Evolutionary conservation across 2,797 vertebrate species (phyloP).

Genomic region (Premnoplex brunnescens): DNA sequence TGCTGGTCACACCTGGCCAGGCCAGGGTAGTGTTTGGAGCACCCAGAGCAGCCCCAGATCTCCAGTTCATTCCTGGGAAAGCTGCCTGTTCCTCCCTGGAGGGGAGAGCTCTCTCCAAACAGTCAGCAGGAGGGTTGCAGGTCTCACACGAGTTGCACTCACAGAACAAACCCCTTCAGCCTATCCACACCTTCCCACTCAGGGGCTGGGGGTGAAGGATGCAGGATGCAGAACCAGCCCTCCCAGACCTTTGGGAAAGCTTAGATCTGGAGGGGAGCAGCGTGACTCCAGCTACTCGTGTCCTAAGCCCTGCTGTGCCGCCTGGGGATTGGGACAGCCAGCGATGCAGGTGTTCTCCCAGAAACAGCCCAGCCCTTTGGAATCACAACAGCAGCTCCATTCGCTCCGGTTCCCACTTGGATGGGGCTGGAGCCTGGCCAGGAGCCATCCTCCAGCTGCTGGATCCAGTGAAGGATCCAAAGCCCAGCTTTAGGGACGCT

Average conservation of each 20-base stretch:
- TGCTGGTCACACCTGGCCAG: not conserved
- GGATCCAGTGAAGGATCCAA: not conserved
- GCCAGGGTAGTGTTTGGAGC: not conserved
- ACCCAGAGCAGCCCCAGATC: not conserved
- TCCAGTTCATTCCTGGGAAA: not conserved
- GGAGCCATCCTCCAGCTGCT: not conserved
- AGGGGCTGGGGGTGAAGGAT: not conserved
- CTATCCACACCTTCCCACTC: not conserved
- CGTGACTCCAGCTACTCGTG: not conserved
- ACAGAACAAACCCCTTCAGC: not conserved
- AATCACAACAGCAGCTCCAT: not conserved
- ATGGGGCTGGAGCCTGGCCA: not conserved
- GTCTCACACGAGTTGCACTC: not conserved
- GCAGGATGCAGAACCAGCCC: not conserved
- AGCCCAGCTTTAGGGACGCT: not conserved
- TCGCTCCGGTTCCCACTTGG: not conserved
- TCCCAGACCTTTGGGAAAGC: not conserved
- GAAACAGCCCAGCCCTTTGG: not conserved
- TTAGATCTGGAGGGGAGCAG: not conserved
- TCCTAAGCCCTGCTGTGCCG: not conserved
- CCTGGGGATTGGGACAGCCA: not conserved
- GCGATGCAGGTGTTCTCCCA: not conserved
- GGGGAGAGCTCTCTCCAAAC: not conserved
- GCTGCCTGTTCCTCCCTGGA: not conserved
- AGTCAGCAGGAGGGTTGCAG: not conserved